phyloP scores from a whole-genome alignment of 2,113 vertebrate genomes.

The Hypomesus transpacificus region DNA sequence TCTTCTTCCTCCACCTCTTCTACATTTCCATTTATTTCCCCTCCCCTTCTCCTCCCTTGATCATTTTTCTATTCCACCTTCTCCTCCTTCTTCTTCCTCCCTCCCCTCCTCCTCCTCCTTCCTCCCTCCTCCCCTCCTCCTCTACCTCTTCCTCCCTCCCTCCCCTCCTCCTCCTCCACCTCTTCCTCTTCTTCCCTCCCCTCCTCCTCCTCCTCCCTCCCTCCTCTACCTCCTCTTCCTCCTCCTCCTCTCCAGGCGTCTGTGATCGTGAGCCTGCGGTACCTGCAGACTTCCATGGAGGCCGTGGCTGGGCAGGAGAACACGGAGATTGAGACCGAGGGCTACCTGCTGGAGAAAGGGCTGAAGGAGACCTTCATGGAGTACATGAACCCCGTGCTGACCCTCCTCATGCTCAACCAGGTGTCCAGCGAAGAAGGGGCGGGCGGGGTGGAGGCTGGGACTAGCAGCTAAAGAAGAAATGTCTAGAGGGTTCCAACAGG shows the following conservation, averaged over 20 bases:
- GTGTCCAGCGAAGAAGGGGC: constrained; percentile 53
- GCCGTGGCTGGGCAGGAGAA: constrained; percentile 75
- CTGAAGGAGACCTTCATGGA: constrained; percentile 75
- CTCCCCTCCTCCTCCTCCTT: too few relatives aligned
- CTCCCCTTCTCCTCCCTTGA: too few relatives aligned
- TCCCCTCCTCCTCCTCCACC: too few relatives aligned
- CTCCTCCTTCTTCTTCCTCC: too few relatives aligned
- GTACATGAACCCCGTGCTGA: constrained; percentile 54
- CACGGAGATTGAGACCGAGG: constrained; percentile 76
- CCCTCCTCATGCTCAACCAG: constrained; percentile 67
- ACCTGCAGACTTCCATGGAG: constrained; percentile 81
- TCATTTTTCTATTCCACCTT: too few relatives aligned
- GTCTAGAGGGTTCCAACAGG: constrained; percentile 39
- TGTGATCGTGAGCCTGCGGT: constrained; percentile 80
- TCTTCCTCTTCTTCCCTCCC: background rate
- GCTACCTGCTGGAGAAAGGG: constrained; percentile 79
- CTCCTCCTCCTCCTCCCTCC: background rate
- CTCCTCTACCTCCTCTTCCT: background rate
- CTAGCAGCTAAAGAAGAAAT: constrained; percentile 37
- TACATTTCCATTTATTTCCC: too few relatives aligned
- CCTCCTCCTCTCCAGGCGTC: constrained; percentile 54
- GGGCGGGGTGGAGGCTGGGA: constrained; percentile 20
- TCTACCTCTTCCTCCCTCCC: too few relatives aligned
- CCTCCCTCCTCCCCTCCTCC: too few relatives aligned
- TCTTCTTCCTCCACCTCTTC: too few relatives aligned